Base-by-base conservation (phyloP, 2,888 invertebrate genomes). In the Rhodophaea formosa region DNA sequence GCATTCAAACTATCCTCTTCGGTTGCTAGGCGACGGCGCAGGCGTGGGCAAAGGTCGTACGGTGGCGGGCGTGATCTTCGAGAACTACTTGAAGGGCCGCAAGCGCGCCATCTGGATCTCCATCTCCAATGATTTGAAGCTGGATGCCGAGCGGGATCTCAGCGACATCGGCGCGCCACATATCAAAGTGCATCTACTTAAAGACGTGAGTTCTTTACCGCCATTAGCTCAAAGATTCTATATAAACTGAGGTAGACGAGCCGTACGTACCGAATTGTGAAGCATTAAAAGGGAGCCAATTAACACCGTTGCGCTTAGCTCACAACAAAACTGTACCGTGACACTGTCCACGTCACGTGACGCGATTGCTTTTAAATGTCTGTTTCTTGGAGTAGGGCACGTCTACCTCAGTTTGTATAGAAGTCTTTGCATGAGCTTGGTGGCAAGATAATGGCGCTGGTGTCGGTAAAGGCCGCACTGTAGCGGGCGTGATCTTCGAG, bases 81-180 rank as follows among this genome's bases (percentile, higher is more conserved):
- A 99, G 91, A 99, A 99, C 87, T 99, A 97, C 82, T 80, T 97
- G 66, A 95, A 96, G 78, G 98, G 98, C 0, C 93, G 98, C 54
- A 98, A 98, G 86, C 95, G 97, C 67, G 96, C 99, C n/a, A 93
- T 99, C 64, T 99, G 99, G 99, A 95, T 99, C 63, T 99, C 99
- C 29, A 99, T 99, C 0, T 99, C 99, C 39, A 98, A 98, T 87
- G 99, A 99, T 90, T 93, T 99, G 67, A 97, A 97, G 88, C 99
- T 98, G 82, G 99, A 99, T 91, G 97, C 99, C 0, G 98, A 99
- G 84, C 91, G 99, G 46, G 99, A 99, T 92, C 93, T 99, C 60
- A 89, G 94, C 62, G 99, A 99, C 82, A 99, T 99, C 74, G 99
- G 99, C 45, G 98, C 99, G 1, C 84, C 87, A 7, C 96, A 95